Conservation (phyloP, 2,797 vertebrate genomes). For the Sphenodon punctatus region DNA sequence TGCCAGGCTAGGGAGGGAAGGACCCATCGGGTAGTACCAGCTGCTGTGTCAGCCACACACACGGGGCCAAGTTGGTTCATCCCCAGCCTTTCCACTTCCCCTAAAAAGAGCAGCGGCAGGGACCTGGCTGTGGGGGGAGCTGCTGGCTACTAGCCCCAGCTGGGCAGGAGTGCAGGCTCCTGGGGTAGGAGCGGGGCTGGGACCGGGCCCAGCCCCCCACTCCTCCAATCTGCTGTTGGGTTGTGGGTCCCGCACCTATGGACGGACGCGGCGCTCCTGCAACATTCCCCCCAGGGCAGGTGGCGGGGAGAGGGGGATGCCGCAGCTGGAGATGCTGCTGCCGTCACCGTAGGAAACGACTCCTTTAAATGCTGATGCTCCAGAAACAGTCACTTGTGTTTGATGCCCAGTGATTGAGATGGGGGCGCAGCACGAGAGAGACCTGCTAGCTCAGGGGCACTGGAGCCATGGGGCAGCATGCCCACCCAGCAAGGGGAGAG, state of each 20-base stretch:
- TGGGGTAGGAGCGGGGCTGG: too few species aligned
- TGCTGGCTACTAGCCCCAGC: not conserved
- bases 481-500: not conserved
- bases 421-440: too few species aligned
- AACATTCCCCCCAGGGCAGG: too few species aligned
- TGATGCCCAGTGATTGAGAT: not conserved
- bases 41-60: not conserved
- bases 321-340: not conserved
- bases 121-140: not conserved
- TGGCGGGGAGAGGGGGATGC: not conserved
- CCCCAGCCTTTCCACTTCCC: not conserved
- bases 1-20: not conserved
- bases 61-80: not conserved
- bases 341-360: conserved; percentile 25
- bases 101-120: not conserved
- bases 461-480: too few species aligned
- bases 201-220: not conserved
- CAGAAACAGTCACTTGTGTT: conserved; percentile 48
- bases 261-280: too few species aligned
- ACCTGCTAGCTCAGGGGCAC: too few species aligned
- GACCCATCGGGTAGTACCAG: conserved; percentile 7
- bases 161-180: too few species aligned
- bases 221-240: too few species aligned
- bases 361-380: conserved; percentile 57
- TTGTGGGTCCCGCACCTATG: too few species aligned